These are phyloP conservation scores for Chlorocebus sabaeus DNA, from an alignment of 2,113 vertebrate species.

Conservation along the genomic window DNA sequence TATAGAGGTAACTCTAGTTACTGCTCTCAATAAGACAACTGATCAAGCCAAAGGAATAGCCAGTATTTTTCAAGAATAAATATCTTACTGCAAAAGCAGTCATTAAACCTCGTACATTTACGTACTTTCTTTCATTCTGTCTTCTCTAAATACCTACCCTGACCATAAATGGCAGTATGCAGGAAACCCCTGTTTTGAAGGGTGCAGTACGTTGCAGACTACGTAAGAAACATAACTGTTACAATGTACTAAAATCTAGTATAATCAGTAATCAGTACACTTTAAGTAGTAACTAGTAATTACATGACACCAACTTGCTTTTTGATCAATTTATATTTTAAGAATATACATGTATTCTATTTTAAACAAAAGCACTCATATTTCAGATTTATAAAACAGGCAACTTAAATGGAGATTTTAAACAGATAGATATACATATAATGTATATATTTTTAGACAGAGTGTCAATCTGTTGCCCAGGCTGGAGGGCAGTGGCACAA, in stretches of 20 bases:
- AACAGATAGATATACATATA: too few relatives aligned
- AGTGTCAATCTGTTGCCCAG: background rate
- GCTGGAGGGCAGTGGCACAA: background rate
- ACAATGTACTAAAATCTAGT: background rate
- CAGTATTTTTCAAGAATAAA: background rate
- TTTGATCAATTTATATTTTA: conserved; percentile 8
- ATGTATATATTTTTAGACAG: too few relatives aligned
- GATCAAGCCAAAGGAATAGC: background rate
- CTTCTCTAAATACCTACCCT: background rate
- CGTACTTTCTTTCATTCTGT: background rate
- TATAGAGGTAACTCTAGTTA: background rate
- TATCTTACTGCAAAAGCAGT: background rate
- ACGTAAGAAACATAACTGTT: background rate
- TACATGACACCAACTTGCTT: background rate
- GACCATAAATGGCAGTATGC: background rate
- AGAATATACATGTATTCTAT: background rate
- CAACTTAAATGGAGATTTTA: background rate
- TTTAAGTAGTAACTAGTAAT: background rate
- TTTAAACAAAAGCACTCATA: background rate
- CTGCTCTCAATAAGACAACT: background rate
- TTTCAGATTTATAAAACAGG: background rate
- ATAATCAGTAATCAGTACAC: background rate
- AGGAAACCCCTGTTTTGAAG: conserved; percentile 18
- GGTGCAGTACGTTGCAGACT: background rate
- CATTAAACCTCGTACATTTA: background rate